Percentiles rank a stretch among this genome's conserved stretches.
Evolutionary conservation across 2,113 vertebrate genomes (phyloP).

Genomic region (Ageneiosus marmoratus): DNA sequence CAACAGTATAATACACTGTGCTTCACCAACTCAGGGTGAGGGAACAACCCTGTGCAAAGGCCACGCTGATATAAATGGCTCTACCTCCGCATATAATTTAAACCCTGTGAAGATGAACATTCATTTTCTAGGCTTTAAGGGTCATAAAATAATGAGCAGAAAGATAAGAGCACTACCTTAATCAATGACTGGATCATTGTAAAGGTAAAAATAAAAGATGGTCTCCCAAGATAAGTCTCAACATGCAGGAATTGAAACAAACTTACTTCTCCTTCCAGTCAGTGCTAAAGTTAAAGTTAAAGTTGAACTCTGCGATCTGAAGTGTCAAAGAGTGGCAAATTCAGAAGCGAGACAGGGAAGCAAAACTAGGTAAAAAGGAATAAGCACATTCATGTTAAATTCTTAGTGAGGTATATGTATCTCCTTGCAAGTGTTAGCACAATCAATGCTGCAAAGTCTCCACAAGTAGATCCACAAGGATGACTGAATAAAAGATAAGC

Average conservation of each 20-base stretch:
- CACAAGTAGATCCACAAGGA: no score
- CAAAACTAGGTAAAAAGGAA: not conserved
- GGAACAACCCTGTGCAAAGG: slow-evolving; percentile 28
- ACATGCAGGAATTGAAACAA: slow-evolving; percentile 7
- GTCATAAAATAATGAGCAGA: slow-evolving; percentile 27
- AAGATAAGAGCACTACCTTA: slow-evolving; percentile 2
- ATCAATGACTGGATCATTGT: not conserved
- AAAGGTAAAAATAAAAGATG: slow-evolving; percentile 8
- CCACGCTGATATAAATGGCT: slow-evolving; percentile 18
- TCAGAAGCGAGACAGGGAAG: slow-evolving; percentile 1
- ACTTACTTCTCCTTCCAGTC: slow-evolving; percentile 6
- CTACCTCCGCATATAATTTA: not conserved
- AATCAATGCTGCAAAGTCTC: not conserved
- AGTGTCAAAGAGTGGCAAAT: not conserved
- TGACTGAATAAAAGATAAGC: slow-evolving; percentile 1
- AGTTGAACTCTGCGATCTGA: not conserved
- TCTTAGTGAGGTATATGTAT: not conserved
- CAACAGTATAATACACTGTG: not conserved
- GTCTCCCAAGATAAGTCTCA: not conserved
- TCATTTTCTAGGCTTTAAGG: not conserved
- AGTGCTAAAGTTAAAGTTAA: not conserved
- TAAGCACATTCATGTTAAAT: not conserved
- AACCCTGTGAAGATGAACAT: not conserved
- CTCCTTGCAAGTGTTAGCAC: not conserved
- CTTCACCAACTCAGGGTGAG: not conserved